A percentile compares a stretch with the other conserved stretches of the same genome.
These are phyloP conservation scores for Orbicella faveolata DNA, from an alignment of 64 coral and sea anemone species.

Conservation along the genomic window DNA sequence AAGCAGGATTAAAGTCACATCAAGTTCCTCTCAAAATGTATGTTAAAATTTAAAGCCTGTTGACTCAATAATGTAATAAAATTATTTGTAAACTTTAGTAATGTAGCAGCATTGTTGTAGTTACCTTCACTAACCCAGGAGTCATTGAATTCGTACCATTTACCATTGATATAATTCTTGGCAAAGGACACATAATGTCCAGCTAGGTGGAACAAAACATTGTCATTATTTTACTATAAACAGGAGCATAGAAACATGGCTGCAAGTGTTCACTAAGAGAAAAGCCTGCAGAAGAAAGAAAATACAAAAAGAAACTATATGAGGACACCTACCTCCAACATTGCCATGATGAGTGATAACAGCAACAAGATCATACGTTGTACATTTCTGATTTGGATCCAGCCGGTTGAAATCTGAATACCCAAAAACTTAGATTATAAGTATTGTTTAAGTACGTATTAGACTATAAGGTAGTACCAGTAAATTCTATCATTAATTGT, in stretches of 20 bases:
- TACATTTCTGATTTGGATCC: slow-evolving; percentile 57
- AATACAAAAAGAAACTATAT: not conserved
- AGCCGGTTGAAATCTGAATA: slow-evolving; percentile 43
- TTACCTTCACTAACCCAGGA: slow-evolving; percentile 96
- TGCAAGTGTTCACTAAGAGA: no score
- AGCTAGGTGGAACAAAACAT: slow-evolving; percentile 51
- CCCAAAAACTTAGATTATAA: not conserved
- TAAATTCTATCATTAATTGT: no score
- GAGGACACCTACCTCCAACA: slow-evolving; percentile 77
- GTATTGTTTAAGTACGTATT: not conserved
- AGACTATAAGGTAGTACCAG: no score
- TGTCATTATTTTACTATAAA: not conserved
- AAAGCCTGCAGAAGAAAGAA: not conserved
- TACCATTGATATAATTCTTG: slow-evolving; percentile 94
- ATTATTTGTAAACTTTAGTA: not conserved
- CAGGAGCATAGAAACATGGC: no score
- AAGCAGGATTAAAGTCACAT: no score
- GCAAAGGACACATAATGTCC: slow-evolving; percentile 95
- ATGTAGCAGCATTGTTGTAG: not conserved
- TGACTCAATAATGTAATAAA: no score
- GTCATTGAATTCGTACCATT: slow-evolving; percentile 98
- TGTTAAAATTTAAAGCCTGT: no score
- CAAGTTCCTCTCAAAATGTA: no score
- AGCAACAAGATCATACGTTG: slow-evolving; percentile 93
- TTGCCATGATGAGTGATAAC: slow-evolving; percentile 92